A percentile compares a stretch with the other conserved stretches of the same genome.
Conservation (phyloP, 2,113 vertebrate species). For the Oncorhynchus gorbuscha region DNA sequence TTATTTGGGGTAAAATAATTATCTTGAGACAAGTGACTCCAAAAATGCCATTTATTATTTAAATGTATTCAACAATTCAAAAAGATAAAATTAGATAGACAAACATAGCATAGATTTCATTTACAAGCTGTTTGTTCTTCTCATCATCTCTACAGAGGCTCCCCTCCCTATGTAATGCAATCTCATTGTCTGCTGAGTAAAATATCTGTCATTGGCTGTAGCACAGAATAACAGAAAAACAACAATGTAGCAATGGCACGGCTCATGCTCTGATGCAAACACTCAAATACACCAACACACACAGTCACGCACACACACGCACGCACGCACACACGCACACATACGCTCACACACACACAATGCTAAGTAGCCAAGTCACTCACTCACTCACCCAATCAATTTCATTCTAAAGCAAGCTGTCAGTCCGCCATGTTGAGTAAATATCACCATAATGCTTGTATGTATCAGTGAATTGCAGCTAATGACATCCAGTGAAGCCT, state of each 20-base stretch:
- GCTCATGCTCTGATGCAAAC: constrained; percentile 71
- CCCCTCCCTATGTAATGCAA: constrained; percentile 52
- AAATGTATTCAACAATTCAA: constrained; percentile 78
- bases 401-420: constrained; percentile 65
- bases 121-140: constrained; percentile 70
- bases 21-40: constrained; percentile 58
- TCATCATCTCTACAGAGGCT: constrained; percentile 52
- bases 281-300: constrained; percentile 43
- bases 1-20: constrained; percentile 50
- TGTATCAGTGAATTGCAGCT: constrained; percentile 61
- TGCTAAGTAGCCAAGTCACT: constrained; percentile 52
- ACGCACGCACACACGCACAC: constrained; percentile 27
- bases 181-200: constrained; percentile 67
- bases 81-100: constrained; percentile 74
- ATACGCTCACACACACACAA: constrained; percentile 43
- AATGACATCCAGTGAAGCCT: constrained; percentile 66
- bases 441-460: constrained; percentile 63
- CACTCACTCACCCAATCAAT: constrained; percentile 62
- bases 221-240: constrained; percentile 62
- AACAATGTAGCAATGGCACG: constrained; percentile 60
- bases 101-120: constrained; percentile 71
- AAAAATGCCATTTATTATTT: constrained; percentile 81
- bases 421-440: constrained; percentile 64
- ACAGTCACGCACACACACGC: constrained; percentile 22
- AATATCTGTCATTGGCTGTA: constrained; percentile 64